Conservation (phyloP, 1,140 invertebrate genomes). For the Propsilocerus akamusi region DNA sequence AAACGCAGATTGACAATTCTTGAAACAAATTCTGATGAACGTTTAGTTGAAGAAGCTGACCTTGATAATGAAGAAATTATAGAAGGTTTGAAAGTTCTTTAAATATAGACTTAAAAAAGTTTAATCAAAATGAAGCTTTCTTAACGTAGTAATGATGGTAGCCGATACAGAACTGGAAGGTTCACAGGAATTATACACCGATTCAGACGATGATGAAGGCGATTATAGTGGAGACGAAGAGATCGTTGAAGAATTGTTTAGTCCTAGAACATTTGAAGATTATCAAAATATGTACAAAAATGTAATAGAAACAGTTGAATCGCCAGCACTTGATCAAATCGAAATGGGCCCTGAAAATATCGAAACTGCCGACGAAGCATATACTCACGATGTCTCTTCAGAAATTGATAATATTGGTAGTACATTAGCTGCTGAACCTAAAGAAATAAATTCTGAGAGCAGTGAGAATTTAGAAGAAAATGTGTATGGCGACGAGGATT, state of each 20-base stretch:
- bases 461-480: conserved; percentile 9
- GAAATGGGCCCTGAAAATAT: conserved; percentile 18
- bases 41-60: conserved; percentile 16
- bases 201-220: conserved; percentile 9
- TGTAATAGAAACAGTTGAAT: neutral
- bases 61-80: conserved; percentile 11
- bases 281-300: conserved; percentile 15
- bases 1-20: conserved; percentile 10
- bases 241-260: conserved; percentile 17
- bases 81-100: conserved; percentile 14
- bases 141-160: conserved; percentile 5
- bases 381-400: conserved; percentile 24
- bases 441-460: neutral
- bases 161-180: conserved; percentile 26
- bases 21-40: neutral
- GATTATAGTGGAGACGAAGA: conserved; percentile 18
- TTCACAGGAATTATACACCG: conserved; percentile 13
- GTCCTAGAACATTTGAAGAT: conserved; percentile 20
- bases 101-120: neutral
- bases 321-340: conserved; percentile 15
- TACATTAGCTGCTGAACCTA: neutral
- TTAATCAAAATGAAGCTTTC: neutral
- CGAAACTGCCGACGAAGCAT: conserved; percentile 24
- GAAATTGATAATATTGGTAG: conserved; percentile 12
- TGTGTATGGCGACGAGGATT: conserved; percentile 13